phyloP scores from a whole-genome alignment of 1,140 invertebrate genomes.

The Drosophila ohnishii region DNA sequence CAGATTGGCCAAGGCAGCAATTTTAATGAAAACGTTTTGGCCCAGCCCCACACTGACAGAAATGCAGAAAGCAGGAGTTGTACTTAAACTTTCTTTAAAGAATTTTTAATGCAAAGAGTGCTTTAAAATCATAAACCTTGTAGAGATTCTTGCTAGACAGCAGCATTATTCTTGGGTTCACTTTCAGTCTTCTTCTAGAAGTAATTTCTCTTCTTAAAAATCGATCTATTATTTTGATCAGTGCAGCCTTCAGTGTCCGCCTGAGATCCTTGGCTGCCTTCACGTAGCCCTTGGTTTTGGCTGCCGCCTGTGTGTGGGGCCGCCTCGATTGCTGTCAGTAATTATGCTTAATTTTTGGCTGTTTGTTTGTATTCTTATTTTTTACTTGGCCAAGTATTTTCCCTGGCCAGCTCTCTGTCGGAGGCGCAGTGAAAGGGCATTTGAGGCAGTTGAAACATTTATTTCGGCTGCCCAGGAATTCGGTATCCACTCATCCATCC shows the following conservation, averaged over 20 bases:
- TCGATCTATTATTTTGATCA: neutral
- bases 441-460: constrained; percentile 74
- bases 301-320: constrained; percentile 65
- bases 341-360: constrained; percentile 79
- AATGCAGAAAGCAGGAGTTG: neutral
- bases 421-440: constrained; percentile 65
- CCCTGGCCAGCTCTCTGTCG: constrained; percentile 11
- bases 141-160: no score
- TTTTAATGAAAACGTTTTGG: constrained; percentile 79
- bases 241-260: constrained; percentile 14
- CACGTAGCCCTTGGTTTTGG: constrained; percentile 58
- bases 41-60: constrained; percentile 43
- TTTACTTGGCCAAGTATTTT: constrained; percentile 34
- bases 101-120: neutral
- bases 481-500: constrained; percentile 34
- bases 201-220: neutral
- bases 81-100: neutral
- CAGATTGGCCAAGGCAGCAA: constrained; percentile 65
- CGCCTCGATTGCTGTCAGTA: constrained; percentile 75
- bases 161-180: no score
- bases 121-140: no score
- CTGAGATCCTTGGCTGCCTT: constrained; percentile 43
- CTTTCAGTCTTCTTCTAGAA: neutral
- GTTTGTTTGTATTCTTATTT: constrained; percentile 47
- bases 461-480: constrained; percentile 56